phyloP scores from a whole-genome alignment of 2,113 vertebrate species.

The Hemiprocne comata region DNA sequence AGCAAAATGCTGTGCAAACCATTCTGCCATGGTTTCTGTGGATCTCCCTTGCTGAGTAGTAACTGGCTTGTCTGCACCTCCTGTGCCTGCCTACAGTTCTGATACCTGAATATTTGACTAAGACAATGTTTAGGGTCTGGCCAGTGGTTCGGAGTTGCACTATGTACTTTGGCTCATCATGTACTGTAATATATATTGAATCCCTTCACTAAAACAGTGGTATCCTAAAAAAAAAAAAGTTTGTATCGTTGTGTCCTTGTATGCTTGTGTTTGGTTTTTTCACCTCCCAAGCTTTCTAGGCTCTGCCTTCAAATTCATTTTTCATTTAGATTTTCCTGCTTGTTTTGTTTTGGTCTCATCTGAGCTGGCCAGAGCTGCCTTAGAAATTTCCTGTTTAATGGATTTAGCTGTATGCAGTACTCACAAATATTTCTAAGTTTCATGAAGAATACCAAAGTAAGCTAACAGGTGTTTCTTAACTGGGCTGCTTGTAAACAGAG shows the following conservation, averaged over 20 bases:
- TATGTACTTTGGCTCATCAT: not conserved
- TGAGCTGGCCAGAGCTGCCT: not conserved
- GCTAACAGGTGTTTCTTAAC: conserved; percentile 12
- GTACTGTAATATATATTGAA: not conserved
- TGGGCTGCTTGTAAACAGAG: not conserved
- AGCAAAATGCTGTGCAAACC: not conserved
- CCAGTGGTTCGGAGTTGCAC: not conserved
- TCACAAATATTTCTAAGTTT: not conserved
- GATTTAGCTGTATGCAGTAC: not conserved
- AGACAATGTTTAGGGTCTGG: not conserved
- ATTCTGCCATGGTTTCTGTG: not conserved
- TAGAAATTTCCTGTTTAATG: not conserved
- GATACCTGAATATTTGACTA: not conserved
- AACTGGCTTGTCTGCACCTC: not conserved
- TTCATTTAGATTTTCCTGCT: not conserved
- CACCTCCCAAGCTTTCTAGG: not conserved
- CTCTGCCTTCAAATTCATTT: not conserved
- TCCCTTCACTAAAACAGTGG: not conserved
- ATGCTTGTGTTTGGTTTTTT: not conserved
- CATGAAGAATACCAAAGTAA: not conserved
- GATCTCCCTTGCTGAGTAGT: not conserved
- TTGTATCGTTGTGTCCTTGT: not conserved
- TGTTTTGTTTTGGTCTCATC: not conserved
- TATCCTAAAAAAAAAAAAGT: not conserved
- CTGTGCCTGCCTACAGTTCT: not conserved